Percentiles rank a stretch among this genome's conserved stretches.
phyloP scores from a whole-genome alignment of 2,113 vertebrate genomes.

The Montifringilla adamsi region DNA sequence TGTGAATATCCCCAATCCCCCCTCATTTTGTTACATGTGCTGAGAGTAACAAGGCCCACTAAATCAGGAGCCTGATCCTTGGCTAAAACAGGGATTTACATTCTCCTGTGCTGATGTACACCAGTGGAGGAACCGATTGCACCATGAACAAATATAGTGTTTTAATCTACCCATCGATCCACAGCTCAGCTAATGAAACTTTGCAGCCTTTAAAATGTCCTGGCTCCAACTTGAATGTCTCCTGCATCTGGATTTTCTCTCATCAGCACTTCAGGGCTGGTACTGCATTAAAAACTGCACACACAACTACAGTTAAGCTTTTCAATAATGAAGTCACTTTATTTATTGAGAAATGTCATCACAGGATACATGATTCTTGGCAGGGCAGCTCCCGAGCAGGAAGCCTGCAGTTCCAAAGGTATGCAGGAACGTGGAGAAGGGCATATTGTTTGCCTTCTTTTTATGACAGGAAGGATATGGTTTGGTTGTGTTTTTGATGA shows the following conservation, averaged over 20 bases:
- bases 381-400: constrained; percentile 61
- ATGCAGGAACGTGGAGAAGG: constrained; percentile 40
- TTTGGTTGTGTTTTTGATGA: constrained; percentile 60
- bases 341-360: constrained; percentile 67
- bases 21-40: constrained; percentile 11
- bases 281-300: constrained; percentile 53
- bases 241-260: constrained; percentile 60
- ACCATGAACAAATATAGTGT: constrained; percentile 7
- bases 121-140: constrained; percentile 10
- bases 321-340: constrained; percentile 64
- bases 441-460: constrained; percentile 66
- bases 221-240: constrained; percentile 41
- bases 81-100: constrained; percentile 33
- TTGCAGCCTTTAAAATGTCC: constrained; percentile 39
- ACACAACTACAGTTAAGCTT: constrained; percentile 49
- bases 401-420: constrained; percentile 69
- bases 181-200: constrained; percentile 61
- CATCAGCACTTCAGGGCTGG: constrained; percentile 35
- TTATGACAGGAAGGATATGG: constrained; percentile 61
- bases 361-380: constrained; percentile 66
- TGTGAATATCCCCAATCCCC: constrained; percentile 1
- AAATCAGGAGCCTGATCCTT: constrained; percentile 47
- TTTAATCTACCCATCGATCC: constrained; percentile 49
- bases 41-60: constrained; percentile 41
- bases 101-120: constrained; percentile 40